Evolutionary conservation across 2,888 invertebrate species (phyloP), one percentile per base, ranked within the genome.

Genomic region (Timandra comae): DNA sequence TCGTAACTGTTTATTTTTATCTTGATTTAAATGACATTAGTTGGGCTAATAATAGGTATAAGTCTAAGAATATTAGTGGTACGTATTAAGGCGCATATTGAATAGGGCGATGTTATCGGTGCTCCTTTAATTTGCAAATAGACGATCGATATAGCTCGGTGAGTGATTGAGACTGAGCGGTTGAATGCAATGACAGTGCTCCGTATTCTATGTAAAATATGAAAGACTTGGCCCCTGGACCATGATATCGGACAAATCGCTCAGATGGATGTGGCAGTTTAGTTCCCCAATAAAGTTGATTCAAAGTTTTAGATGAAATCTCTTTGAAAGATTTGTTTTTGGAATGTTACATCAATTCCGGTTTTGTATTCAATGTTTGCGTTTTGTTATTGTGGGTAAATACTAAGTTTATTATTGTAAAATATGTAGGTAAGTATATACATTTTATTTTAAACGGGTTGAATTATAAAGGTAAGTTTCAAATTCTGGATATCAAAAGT

Each of bases 171-270:
- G 76, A 64, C 67, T 60, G 71, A 70, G 66, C 56, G 58, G 59
- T 60, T 55, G 54, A 50, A 49, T 44, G 64, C 70, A 77, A 73
- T 72, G 80, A 76, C 79, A 72, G 72, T 55, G 63, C 68, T 45
- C 56, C 53, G 74, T 76, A 81, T 85, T 84, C 80, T 84, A 84
- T 85, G 84, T 81, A 77, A 84, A 84, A 82, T 82, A 81, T 81
- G 80, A 81, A 77, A 68, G 72, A 63, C 63, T 63, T 58, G 62
- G 68, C 67, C 51, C 63, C 62, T 58, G 62, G 68, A 67, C 60
- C 33, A 34, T 41, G 56, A 60, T 53, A 56, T 37, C 38, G 35
- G 55, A 59, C 51, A 60, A 59, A 61, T 58, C 45, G 45, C 40
- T 33, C 35, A 38, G 46, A 58, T 73, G 68, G 80, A 80, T 68